Percentiles rank a stretch among this genome's conserved stretches.
These are phyloP conservation scores for Molossus molossus DNA, from an alignment of 2,797 vertebrate species.

Conservation along the genomic window DNA sequence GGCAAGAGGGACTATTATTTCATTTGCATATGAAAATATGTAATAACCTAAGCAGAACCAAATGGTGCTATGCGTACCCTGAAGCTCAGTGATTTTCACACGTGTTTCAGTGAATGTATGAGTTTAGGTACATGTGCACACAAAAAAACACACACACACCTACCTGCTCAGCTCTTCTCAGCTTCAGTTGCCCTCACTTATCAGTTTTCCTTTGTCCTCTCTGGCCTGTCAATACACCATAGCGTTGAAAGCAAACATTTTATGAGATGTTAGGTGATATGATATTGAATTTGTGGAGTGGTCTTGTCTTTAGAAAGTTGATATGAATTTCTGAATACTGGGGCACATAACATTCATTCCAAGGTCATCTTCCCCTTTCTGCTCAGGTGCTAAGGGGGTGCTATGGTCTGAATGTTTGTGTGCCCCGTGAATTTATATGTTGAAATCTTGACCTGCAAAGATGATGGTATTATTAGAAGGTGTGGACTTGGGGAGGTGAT, in stretches of 20 bases:
- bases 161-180: background rate
- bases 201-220: background rate
- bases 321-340: background rate
- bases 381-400: background rate
- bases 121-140: rapidly evolving
- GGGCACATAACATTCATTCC: background rate
- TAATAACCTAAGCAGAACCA: slow-evolving; percentile 86
- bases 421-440: background rate
- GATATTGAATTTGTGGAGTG: background rate
- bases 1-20: slow-evolving; percentile 86
- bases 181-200: background rate
- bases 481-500: background rate
- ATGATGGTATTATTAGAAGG: background rate
- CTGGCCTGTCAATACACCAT: background rate
- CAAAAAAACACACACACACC: background rate
- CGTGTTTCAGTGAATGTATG: rapidly evolving
- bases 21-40: slow-evolving; percentile 85
- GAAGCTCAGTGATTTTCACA: slow-evolving; percentile 13
- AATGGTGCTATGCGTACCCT: slow-evolving; percentile 80
- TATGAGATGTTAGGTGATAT: background rate
- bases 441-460: background rate
- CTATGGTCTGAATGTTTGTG: background rate
- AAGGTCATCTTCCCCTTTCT: background rate
- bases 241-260: background rate
- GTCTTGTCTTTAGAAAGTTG: background rate